These are phyloP conservation scores for Pilophorus perplexus DNA, from an alignment of 2,888 invertebrate genomes.

Conservation along the genomic window DNA sequence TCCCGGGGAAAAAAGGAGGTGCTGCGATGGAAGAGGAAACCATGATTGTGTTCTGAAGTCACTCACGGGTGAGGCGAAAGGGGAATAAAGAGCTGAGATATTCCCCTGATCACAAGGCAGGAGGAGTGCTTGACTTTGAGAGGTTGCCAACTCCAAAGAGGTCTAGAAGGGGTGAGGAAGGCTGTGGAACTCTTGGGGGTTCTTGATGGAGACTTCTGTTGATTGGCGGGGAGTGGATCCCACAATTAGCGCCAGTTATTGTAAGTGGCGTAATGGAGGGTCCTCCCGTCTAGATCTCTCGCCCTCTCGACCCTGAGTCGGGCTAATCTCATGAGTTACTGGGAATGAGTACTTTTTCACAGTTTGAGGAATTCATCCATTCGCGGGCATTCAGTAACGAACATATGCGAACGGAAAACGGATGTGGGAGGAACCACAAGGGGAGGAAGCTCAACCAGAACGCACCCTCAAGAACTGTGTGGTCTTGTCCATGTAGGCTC, in stretches of 20 bases:
- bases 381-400: no score
- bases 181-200: no score
- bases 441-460: no score
- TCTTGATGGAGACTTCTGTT: slow-evolving; percentile 21
- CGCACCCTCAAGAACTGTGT: no score
- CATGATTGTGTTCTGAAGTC: slow-evolving; percentile 5
- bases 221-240: slow-evolving; percentile 21
- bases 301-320: no score
- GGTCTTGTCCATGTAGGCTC: no score
- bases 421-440: no score
- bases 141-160: slow-evolving; percentile 10
- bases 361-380: no score
- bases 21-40: background rate
- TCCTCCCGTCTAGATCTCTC: slow-evolving; percentile 3
- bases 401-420: no score
- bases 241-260: slow-evolving; percentile 30
- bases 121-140: slow-evolving; percentile 20
- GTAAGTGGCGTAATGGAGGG: slow-evolving; percentile 26
- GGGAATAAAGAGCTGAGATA: slow-evolving; percentile 12
- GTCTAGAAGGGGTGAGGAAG: slow-evolving; percentile 9
- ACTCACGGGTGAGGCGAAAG: background rate
- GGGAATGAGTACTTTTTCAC: no score
- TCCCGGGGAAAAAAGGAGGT: background rate
- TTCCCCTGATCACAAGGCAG: slow-evolving; percentile 19
- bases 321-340: no score